These are phyloP conservation scores for Globia sparganii DNA, from an alignment of 2,888 invertebrate species.

Conservation along the genomic window DNA sequence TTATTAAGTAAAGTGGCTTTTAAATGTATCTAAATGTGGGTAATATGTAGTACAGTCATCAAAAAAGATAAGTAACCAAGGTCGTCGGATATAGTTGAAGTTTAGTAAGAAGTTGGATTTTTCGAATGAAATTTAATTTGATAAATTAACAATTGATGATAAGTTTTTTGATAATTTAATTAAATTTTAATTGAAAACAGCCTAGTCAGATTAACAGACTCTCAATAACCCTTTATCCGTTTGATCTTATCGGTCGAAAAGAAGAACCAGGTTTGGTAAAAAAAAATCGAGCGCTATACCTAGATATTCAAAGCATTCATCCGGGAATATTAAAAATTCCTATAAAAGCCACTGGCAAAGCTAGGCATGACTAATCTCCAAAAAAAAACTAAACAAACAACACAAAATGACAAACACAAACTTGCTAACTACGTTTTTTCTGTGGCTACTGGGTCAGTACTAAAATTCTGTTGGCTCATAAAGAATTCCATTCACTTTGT, in stretches of 20 bases:
- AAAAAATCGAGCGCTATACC: background rate
- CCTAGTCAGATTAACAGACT: background rate
- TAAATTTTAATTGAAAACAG: too few relatives aligned
- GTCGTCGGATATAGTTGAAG: too few relatives aligned
- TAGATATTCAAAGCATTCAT: background rate
- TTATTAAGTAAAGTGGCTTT: too few relatives aligned
- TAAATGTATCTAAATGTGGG: background rate
- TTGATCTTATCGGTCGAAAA: background rate
- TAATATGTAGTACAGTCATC: background rate
- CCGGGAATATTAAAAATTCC: background rate
- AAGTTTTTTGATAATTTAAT: too few relatives aligned
- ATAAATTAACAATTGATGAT: too few relatives aligned
- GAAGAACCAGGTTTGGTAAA: too few relatives aligned
- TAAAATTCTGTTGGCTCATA: slow-evolving; percentile 57
- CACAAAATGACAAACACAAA: slow-evolving; percentile 39
- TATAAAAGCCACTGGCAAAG: background rate
- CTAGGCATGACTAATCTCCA: background rate
- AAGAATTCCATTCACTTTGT: slow-evolving; percentile 64
- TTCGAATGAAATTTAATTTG: too few relatives aligned
- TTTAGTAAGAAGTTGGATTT: too few relatives aligned
- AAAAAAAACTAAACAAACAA: slow-evolving; percentile 17
- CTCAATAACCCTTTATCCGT: background rate
- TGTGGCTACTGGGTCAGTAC: slow-evolving; percentile 47
- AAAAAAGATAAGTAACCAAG: too few relatives aligned
- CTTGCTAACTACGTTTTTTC: slow-evolving; percentile 43